Base-by-base conservation (phyloP, 2,113 vertebrate species). In the Lathamus discolor region DNA sequence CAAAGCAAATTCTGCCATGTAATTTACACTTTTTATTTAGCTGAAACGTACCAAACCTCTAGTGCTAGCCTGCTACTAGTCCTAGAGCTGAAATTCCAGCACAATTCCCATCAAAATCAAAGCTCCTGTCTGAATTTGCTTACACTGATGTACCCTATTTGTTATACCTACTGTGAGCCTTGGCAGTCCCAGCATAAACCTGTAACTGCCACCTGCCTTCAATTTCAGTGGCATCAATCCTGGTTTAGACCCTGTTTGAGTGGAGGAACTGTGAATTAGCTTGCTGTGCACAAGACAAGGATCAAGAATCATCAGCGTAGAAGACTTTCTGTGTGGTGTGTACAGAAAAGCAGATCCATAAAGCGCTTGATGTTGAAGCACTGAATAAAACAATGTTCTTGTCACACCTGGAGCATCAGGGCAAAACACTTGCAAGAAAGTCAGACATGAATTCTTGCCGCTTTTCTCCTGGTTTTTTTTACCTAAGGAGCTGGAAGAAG, bases 1-100 rank as follows among this genome's bases (percentile, higher is more conserved):
- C 77, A 55, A 83, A 89, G 75, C 2, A 0, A 75, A 73, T 54
- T 62, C 55, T 52, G 25, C 75, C 83, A 39, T 11, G 29, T 82
- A 73, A 94, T 90, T 90, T 84, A 72, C 83, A 82, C 86, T 84
- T 90, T 76, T 92, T 90, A 85, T 78, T 96, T 87, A 79, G 88
- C 64, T 69, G 63, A 94, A 96, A 92, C 41, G 69, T 17, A 63
- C 62, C 74, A 44, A 73, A 22, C 37, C 78, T 81, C 44, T 74
- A 72, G 52, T 1, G 88, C 57, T 67, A 49, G 44, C 83, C 83
- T 6, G 55, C 66, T 92, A 19, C 80, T 79, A 52, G 54, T 29
- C 68, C 68, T 86, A 51, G n/a, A 44, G 73, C 68, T 68, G 86
- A 49, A 89, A 94, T 64, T 78, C 66, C 80, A 54, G 39, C 33